A percentile compares a stretch with the other conserved stretches of the same genome.
Evolutionary conservation across 2,797 vertebrate species (phyloP).

Genomic region (Anabas testudineus): DNA sequence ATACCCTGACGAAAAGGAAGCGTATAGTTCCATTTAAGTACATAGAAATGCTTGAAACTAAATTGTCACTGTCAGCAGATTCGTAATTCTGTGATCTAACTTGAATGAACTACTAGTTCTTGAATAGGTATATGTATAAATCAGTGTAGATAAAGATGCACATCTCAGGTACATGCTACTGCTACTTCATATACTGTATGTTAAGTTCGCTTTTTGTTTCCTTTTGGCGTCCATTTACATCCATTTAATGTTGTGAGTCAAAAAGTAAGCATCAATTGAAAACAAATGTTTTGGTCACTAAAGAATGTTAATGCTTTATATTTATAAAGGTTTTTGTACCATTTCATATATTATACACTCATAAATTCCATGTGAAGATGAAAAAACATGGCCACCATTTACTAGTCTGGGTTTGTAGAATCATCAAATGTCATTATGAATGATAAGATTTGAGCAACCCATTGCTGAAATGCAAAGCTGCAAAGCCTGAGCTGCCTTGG

Average conservation of each 20-base stretch:
- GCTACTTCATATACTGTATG: not conserved
- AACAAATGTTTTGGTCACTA: no score
- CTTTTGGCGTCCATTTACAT: not conserved
- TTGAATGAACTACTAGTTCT: no score
- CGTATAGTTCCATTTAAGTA: not conserved
- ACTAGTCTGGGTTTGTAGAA: conserved; percentile 7
- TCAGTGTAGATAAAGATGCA: no score
- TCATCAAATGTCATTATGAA: conserved; percentile 36
- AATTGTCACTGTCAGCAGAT: no score
- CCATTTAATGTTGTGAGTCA: not conserved
- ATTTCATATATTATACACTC: not conserved
- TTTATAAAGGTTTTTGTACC: not conserved
- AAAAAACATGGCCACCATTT: not conserved
- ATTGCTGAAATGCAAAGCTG: conserved; percentile 43
- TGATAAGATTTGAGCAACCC: conserved; percentile 6
- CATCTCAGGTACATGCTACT: not conserved
- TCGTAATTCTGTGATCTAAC: no score
- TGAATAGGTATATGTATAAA: not conserved
- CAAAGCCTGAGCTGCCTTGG: conserved; percentile 30
- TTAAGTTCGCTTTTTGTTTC: not conserved
- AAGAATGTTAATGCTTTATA: no score
- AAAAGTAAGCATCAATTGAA: not conserved
- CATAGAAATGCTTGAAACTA: no score
- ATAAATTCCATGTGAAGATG: conserved; percentile 1
- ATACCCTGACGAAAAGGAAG: not conserved